Conservation (phyloP, 1,140 invertebrate genomes). For the Hesperophylax magnus region DNA sequence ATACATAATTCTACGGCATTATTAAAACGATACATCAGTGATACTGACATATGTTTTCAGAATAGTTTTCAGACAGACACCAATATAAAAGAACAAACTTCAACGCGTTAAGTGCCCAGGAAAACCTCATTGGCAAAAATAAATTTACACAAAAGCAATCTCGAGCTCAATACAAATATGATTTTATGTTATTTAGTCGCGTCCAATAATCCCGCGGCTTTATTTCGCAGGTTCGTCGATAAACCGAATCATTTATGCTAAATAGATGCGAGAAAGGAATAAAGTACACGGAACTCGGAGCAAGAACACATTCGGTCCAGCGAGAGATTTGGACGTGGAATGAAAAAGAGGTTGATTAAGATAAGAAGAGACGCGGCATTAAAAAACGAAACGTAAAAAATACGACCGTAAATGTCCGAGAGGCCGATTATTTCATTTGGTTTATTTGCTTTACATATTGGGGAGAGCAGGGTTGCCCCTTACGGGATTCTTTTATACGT, state of each 20-base stretch:
- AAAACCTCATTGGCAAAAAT: no score
- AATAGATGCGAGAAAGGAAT: constrained; percentile 12
- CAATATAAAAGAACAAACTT: no score
- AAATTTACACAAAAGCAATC: no score
- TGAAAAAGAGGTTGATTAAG: constrained; percentile 53
- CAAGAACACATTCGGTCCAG: neutral
- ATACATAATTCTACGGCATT: no score
- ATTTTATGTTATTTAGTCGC: neutral
- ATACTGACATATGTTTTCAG: no score
- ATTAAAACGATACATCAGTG: no score
- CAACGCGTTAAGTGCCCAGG: no score
- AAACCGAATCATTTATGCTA: constrained; percentile 14
- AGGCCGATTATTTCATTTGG: constrained; percentile 40
- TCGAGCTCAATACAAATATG: no score
- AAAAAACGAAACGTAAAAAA: constrained; percentile 52
- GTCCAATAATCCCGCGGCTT: neutral
- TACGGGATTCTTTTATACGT: no score
- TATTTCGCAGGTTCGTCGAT: neutral
- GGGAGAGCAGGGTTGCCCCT: constrained; percentile 8
- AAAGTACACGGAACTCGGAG: constrained; percentile 19
- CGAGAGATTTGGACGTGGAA: neutral
- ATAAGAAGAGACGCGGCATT: constrained; percentile 55
- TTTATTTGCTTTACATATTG: constrained; percentile 43
- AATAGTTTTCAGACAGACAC: no score
- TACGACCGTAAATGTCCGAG: constrained; percentile 45